Percentiles rank a stretch among this genome's conserved stretches.
phyloP scores from a whole-genome alignment of 1,140 invertebrate species.

The Amyelois transitella region DNA sequence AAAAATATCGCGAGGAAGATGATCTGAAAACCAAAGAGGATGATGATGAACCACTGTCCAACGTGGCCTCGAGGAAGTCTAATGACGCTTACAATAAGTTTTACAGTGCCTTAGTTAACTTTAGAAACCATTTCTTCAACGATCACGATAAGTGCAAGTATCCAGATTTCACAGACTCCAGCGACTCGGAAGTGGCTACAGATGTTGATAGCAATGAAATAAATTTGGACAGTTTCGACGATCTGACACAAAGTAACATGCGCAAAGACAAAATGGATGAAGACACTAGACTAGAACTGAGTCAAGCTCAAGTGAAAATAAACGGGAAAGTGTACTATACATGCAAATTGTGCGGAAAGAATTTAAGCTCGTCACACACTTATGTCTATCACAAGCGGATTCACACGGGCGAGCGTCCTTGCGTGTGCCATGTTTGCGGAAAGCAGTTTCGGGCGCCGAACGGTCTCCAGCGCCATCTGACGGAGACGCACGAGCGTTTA shows the following conservation, averaged over 20 bases:
- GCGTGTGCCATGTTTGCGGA: constrained; percentile 82
- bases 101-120: constrained; percentile 44
- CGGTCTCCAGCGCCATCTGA: constrained; percentile 77
- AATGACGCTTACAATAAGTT: constrained; percentile 32
- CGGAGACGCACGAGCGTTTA: constrained; percentile 78
- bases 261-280: constrained; percentile 42
- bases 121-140: constrained; percentile 38
- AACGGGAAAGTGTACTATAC: constrained; percentile 69
- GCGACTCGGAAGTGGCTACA: constrained; percentile 19
- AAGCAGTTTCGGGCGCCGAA: constrained; percentile 81
- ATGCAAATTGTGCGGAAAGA: constrained; percentile 77
- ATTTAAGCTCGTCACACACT: constrained; percentile 76
- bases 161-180: constrained; percentile 37
- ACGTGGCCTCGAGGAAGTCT: constrained; percentile 15
- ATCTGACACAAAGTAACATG: constrained; percentile 44
- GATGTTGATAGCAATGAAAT: constrained; percentile 5
- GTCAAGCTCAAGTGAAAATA: constrained; percentile 30
- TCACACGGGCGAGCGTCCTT: constrained; percentile 84
- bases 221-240: constrained; percentile 37
- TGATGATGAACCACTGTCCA: constrained; percentile 36
- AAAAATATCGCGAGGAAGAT: constrained; percentile 1
- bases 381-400: constrained; percentile 78
- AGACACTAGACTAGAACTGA: constrained; percentile 38
- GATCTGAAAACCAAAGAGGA: constrained; percentile 26
- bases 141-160: constrained; percentile 26